Conservation (phyloP, 2,888 invertebrate genomes). For the Cerastis leucographa region DNA sequence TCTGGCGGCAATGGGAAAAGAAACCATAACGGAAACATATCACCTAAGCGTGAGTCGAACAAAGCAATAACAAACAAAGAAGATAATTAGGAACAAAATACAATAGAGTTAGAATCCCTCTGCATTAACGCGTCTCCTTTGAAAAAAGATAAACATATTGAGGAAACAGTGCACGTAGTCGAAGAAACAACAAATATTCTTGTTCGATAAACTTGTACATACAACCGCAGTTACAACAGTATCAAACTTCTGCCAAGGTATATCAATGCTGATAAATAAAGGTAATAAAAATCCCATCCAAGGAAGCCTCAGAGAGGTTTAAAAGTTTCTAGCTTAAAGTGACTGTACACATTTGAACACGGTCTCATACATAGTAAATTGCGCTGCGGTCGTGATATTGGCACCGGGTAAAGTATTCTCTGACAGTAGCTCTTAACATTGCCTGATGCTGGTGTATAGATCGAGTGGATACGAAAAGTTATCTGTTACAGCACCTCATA, state of each 20-base stretch:
- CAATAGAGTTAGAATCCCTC: slow-evolving; percentile 44
- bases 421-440: slow-evolving; percentile 57
- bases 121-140: slow-evolving; percentile 45
- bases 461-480: slow-evolving; percentile 41
- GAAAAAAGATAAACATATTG: slow-evolving; percentile 42
- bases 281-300: slow-evolving; percentile 71
- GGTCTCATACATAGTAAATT: slow-evolving; percentile 73
- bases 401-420: slow-evolving; percentile 60
- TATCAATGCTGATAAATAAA: slow-evolving; percentile 69
- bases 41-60: slow-evolving; percentile 24
- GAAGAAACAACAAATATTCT: slow-evolving; percentile 42
- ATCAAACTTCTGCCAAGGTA: slow-evolving; percentile 56
- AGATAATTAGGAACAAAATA: slow-evolving; percentile 51
- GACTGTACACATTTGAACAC: slow-evolving; percentile 64
- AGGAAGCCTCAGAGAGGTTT: slow-evolving; percentile 61
- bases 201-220: slow-evolving; percentile 43
- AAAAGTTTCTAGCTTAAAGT: slow-evolving; percentile 67
- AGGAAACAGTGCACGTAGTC: slow-evolving; percentile 30
- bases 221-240: slow-evolving; percentile 51
- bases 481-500: slow-evolving; percentile 17
- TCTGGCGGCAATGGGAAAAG: slow-evolving; percentile 26
- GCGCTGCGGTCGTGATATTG: slow-evolving; percentile 66
- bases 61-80: slow-evolving; percentile 46
- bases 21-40: slow-evolving; percentile 39
- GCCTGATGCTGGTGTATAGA: slow-evolving; percentile 55